Evolutionary conservation across 2,113 vertebrate species (phyloP), one percentile per base, ranked within the genome.

Genomic region (Protobothrops mucrosquamatus): DNA sequence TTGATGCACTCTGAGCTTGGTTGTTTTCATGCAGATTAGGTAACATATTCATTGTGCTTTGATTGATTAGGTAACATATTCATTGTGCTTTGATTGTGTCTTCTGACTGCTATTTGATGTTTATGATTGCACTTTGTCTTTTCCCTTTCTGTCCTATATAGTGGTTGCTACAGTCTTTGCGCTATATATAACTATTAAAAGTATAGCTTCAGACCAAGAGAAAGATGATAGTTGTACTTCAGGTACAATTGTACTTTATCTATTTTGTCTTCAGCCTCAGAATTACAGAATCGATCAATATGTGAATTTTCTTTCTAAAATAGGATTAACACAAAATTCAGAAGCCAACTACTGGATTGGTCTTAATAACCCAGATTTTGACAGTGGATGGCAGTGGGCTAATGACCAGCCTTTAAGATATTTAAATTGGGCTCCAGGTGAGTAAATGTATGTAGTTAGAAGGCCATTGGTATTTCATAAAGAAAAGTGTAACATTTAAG

Each of bases 371-470:
- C 95, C 98, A 90, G 98, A 98, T 94, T 97, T 97, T 93, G 97
- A 98, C n/a, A 98, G 96, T 69, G 99, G 99, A 39, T 99, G 99
- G 99, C 98, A 98, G 85, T 99, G 99, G 99, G 98, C 94, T 90
- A 97, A 98, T 1, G 96, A 98, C 61, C 98, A 97, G 87, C 98
- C 99, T 0, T 99, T 99, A 95, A 97, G 98, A 96, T 99, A 99
- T 95, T 95, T 99, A 61, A 99, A 99, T 96, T 99, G 99, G 99
- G 97, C 98, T 91, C 99, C 99, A 97, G 99, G 99, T 99, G 92
- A 96, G 96, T 24, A 51, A 3, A 7, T 4, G 54, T 92, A 24
- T 0, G 29, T 14, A 56, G 15, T 39, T 85, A 12, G 29, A 92
- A 87, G 61, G 2, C 10, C 20, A 34, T 15, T n/a, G 51, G 20